These are phyloP conservation scores for Himalopsyche kuldschensis DNA, from an alignment of 2,888 invertebrate genomes.

Conservation along the genomic window DNA sequence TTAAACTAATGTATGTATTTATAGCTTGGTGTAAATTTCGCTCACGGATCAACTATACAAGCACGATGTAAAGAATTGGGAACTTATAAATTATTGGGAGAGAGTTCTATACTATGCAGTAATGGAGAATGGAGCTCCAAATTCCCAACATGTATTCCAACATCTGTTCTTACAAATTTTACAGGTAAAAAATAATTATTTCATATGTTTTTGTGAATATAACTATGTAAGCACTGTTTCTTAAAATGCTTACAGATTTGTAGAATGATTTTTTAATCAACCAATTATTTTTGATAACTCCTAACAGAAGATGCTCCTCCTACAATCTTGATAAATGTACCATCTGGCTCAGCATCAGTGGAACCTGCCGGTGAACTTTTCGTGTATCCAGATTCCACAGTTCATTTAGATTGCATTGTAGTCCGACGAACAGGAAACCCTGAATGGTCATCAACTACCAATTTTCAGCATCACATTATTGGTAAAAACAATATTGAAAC, in stretches of 20 bases:
- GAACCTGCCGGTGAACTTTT: constrained; percentile 78
- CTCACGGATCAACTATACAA: constrained; percentile 76
- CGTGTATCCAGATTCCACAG: constrained; percentile 77
- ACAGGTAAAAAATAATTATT: constrained; percentile 60
- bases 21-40: constrained; percentile 66
- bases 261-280: neutral
- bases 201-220: neutral
- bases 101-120: constrained; percentile 73
- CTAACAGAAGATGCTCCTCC: constrained; percentile 78
- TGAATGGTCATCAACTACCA: constrained; percentile 87
- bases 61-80: constrained; percentile 81
- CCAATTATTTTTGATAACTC: constrained; percentile 8
- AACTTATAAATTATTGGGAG: constrained; percentile 81
- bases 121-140: constrained; percentile 81
- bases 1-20: neutral
- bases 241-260: neutral
- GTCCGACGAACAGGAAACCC: constrained; percentile 76
- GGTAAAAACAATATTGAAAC: constrained; percentile 54
- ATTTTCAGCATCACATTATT: constrained; percentile 74
- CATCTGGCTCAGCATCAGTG: constrained; percentile 78
- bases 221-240: neutral
- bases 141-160: constrained; percentile 83
- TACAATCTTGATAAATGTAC: constrained; percentile 74
- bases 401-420: constrained; percentile 82
- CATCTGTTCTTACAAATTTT: constrained; percentile 82